Evolutionary conservation across 2,888 invertebrate species (phyloP).

Genomic region (Caenorhabditis drosophilae): DNA sequence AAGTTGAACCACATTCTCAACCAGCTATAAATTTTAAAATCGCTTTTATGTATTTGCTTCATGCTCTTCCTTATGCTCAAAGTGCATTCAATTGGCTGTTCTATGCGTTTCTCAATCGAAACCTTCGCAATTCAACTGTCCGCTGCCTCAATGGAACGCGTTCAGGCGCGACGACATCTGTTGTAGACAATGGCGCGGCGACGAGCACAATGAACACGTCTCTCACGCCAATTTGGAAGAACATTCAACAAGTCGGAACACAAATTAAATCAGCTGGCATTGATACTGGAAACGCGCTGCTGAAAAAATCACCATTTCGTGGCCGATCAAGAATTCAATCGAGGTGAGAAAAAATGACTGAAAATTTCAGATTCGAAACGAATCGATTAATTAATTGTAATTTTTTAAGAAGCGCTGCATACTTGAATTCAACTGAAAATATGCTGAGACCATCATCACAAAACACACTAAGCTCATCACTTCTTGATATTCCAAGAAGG

Average conservation of each 20-base stretch:
- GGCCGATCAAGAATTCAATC: slow-evolving; percentile 54
- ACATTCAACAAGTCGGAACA: slow-evolving; percentile 62
- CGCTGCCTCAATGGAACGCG: slow-evolving; percentile 41
- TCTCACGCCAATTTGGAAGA: slow-evolving; percentile 57
- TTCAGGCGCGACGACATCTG: slow-evolving; percentile 42
- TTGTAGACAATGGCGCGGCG: slow-evolving; percentile 41
- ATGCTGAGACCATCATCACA: slow-evolving; percentile 30
- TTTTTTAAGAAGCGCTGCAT: slow-evolving; percentile 39
- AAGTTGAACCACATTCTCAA: background rate
- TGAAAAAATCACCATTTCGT: slow-evolving; percentile 60
- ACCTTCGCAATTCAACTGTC: slow-evolving; percentile 35
- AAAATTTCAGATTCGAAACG: no score
- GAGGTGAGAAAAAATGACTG: slow-evolving; percentile 36
- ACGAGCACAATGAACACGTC: slow-evolving; percentile 39
- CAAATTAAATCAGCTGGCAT: slow-evolving; percentile 58
- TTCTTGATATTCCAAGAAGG: slow-evolving; percentile 43
- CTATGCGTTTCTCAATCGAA: slow-evolving; percentile 66
- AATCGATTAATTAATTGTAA: background rate
- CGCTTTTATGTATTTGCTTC: slow-evolving; percentile 57
- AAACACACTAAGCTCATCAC: slow-evolving; percentile 25
- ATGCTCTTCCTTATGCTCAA: slow-evolving; percentile 65
- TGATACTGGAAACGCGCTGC: slow-evolving; percentile 56
- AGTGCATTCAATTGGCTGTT: slow-evolving; percentile 68
- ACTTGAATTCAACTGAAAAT: slow-evolving; percentile 32
- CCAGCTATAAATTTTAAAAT: slow-evolving; percentile 12